These are phyloP conservation scores for Chaetoderma sp. DNA, from an alignment of 2,888 invertebrate genomes.

Conservation along the genomic window DNA sequence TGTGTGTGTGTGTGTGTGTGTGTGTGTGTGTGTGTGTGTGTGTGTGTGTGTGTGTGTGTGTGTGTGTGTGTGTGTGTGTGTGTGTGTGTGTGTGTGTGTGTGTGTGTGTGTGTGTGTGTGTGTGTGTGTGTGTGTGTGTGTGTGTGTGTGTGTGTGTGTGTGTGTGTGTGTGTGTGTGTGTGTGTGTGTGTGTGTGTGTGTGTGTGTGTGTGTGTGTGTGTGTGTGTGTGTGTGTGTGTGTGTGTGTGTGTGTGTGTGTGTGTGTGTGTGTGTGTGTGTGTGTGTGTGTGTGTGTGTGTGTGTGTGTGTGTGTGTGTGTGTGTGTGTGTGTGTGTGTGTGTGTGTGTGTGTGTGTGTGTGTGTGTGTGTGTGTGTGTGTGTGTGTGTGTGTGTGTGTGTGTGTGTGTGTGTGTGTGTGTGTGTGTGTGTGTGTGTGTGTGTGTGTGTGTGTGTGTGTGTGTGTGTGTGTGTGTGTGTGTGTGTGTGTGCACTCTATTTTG, in stretches of 20 bases:
- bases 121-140: not conserved
- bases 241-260: not conserved
- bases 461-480: too few species aligned
- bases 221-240: not conserved
- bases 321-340: not conserved
- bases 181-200: not conserved
- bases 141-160: not conserved
- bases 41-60: not conserved
- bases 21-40: constrained; percentile 1
- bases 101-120: not conserved
- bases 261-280: not conserved
- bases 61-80: not conserved
- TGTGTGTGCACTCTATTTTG: too few species aligned
- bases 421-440: too few species aligned
- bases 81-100: not conserved
- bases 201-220: not conserved
- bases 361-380: not conserved
- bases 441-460: too few species aligned
- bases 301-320: not conserved
- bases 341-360: not conserved
- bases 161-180: not conserved
- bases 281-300: not conserved
- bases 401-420: too few species aligned
- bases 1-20: not conserved
- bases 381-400: too few species aligned